phyloP scores from a whole-genome alignment of 2,888 invertebrate species.

The Perizoma affinitatum region DNA sequence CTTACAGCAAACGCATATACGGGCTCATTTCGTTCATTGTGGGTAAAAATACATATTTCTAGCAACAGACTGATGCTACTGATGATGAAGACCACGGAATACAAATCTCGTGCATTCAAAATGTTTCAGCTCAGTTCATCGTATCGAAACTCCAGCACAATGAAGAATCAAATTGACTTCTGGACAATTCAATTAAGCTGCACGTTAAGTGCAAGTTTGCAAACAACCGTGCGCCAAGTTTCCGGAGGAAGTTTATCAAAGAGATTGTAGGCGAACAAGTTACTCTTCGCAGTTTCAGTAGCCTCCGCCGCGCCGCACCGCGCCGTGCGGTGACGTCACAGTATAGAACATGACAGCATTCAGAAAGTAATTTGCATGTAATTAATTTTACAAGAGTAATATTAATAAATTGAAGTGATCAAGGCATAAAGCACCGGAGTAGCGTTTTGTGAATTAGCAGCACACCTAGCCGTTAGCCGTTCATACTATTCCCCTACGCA shows the following conservation, averaged over 20 bases:
- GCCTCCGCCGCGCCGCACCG: conserved; percentile 5
- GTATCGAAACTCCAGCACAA: conserved; percentile 41
- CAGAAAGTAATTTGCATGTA: conserved; percentile 3
- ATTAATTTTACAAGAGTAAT: neutral
- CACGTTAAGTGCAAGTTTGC: conserved; percentile 78
- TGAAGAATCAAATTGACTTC: conserved; percentile 76
- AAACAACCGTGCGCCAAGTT: conserved; percentile 74
- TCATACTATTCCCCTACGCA: too few species aligned
- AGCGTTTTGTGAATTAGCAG: too few species aligned
- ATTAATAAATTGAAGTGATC: too few species aligned
- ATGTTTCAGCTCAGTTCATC: conserved; percentile 23
- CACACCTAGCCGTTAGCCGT: too few species aligned
- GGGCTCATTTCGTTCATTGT: too few species aligned
- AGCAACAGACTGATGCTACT: neutral
- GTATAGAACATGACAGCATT: neutral
- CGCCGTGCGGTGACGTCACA: conserved; percentile 14
- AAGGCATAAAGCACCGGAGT: too few species aligned
- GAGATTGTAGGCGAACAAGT: conserved; percentile 71
- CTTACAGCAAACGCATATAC: too few species aligned
- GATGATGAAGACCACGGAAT: too few species aligned
- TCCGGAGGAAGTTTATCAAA: conserved; percentile 62
- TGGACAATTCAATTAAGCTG: conserved; percentile 79
- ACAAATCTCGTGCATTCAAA: neutral
- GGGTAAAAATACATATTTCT: too few species aligned
- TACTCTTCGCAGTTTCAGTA: conserved; percentile 57